These are phyloP conservation scores for Scolopax bukidnonensis DNA, from an alignment of 2,797 vertebrate genomes.

Conservation along the genomic window DNA sequence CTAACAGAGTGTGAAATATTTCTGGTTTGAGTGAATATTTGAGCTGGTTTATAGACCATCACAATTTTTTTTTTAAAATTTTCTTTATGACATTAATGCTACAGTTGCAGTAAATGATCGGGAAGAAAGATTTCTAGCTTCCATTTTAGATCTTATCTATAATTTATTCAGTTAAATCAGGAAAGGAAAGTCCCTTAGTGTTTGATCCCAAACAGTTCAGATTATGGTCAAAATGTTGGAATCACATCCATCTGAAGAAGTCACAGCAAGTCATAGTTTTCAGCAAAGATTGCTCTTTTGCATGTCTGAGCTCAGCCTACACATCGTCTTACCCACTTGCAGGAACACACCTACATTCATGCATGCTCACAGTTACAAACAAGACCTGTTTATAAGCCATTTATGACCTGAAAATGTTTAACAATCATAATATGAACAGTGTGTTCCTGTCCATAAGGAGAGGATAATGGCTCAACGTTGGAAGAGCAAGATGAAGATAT, in stretches of 20 bases:
- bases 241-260: not conserved
- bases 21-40: not conserved
- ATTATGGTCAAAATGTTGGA: not conserved
- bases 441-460: not conserved
- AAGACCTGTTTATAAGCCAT: not conserved
- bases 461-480: accelerated
- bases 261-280: not conserved
- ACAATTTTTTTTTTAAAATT: not conserved
- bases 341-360: not conserved
- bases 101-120: not conserved
- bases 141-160: not conserved
- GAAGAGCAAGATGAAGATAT: not conserved
- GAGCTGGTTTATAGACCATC: not conserved
- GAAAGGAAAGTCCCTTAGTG: not conserved
- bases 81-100: not conserved
- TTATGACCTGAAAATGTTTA: not conserved
- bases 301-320: not conserved
- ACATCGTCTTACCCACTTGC: not conserved
- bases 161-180: not conserved
- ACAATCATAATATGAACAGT: not conserved
- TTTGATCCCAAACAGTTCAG: not conserved
- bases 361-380: not conserved
- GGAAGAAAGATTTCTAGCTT: not conserved
- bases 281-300: accelerated
- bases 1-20: not conserved